phyloP scores from a whole-genome alignment of 2,888 invertebrate genomes.

The Smittia sp. region DNA sequence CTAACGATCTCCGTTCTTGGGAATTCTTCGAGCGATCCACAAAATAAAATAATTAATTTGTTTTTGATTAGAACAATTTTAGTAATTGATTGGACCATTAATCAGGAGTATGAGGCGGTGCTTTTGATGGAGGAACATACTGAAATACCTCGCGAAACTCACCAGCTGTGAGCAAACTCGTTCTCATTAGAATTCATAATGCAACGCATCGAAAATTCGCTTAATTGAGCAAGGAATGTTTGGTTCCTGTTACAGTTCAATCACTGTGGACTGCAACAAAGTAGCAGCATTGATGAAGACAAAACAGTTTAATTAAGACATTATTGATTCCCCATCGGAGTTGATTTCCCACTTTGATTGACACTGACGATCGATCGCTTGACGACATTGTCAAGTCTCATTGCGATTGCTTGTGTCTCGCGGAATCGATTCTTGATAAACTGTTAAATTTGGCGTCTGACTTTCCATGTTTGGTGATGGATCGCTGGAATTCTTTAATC shows the following conservation, averaged over 20 bases:
- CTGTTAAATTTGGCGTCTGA: slow-evolving; percentile 5
- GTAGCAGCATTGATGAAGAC: background rate
- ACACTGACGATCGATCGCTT: slow-evolving; percentile 15
- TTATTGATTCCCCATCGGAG: slow-evolving; percentile 3
- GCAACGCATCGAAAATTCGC: background rate
- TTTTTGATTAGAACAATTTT: slow-evolving; percentile 20
- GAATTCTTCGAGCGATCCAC: background rate
- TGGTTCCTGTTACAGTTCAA: background rate
- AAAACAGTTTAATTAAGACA: background rate
- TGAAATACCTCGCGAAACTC: background rate
- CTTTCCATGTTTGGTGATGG: background rate
- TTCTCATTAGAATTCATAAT: background rate
- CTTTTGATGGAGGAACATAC: background rate
- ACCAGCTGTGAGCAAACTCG: background rate
- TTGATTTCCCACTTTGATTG: slow-evolving; percentile 34
- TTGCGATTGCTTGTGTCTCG: background rate
- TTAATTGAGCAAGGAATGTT: background rate
- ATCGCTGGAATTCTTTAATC: slow-evolving; percentile 1
- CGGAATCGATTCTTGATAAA: slow-evolving; percentile 1
- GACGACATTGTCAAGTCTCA: background rate
- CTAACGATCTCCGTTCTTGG: background rate
- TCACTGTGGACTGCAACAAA: background rate
- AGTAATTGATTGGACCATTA: slow-evolving; percentile 3
- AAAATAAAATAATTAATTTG: background rate
- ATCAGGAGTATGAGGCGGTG: background rate